phyloP scores from a whole-genome alignment of 2,113 vertebrate species.

The Microcebus griseorufus region DNA sequence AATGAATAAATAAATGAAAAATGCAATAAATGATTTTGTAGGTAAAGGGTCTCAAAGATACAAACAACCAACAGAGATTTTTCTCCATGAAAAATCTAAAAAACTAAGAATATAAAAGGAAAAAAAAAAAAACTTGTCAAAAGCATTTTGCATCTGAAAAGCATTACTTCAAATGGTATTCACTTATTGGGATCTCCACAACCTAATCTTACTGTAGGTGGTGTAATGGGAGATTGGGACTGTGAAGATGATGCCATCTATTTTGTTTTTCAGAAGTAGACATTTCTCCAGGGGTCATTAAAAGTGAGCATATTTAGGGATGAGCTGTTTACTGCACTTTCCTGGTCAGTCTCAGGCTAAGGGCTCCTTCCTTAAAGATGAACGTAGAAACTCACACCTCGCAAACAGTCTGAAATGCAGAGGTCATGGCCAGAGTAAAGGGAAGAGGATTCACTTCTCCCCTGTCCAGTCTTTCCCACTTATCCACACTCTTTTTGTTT shows the following conservation, averaged over 20 bases:
- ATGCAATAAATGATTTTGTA: too few relatives aligned
- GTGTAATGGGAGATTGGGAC: not conserved
- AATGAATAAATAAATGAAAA: too few relatives aligned
- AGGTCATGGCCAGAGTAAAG: not conserved
- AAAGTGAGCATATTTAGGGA: not conserved
- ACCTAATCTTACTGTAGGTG: rapidly evolving
- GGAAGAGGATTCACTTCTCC: too few relatives aligned
- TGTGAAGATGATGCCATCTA: not conserved
- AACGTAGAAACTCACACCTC: not conserved
- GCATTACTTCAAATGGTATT: not conserved
- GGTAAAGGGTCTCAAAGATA: too few relatives aligned
- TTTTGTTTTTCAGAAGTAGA: not conserved
- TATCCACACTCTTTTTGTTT: too few relatives aligned
- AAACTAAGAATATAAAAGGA: too few relatives aligned
- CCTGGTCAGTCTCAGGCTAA: not conserved
- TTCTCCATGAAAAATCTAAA: too few relatives aligned
- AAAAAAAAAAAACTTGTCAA: not conserved
- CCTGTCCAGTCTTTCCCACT: too few relatives aligned
- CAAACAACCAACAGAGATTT: too few relatives aligned
- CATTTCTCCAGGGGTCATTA: not conserved
- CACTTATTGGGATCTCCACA: not conserved
- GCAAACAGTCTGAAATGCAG: not conserved
- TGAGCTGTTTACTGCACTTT: not conserved
- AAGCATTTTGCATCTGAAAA: not conserved
- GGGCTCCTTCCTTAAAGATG: not conserved